These are phyloP conservation scores for Brachionus sp. DNA, from an alignment of 1,140 invertebrate species.

Conservation along the genomic window DNA sequence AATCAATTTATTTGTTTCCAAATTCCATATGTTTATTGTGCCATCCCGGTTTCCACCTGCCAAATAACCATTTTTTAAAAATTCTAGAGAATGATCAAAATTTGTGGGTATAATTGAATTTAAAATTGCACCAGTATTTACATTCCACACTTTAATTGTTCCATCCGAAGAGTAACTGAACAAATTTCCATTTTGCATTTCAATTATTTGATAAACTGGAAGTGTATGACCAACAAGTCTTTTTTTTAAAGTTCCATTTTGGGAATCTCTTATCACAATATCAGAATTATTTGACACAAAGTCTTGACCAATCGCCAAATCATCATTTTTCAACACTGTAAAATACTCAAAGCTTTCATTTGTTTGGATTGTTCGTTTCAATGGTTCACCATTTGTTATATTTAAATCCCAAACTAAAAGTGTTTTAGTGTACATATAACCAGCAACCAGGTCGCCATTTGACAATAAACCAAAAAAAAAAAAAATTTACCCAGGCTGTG, in stretches of 20 bases:
- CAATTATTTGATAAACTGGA: not conserved
- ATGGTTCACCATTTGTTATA: too few species aligned
- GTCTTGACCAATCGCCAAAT: not conserved
- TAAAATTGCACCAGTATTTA: not conserved
- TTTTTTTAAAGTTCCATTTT: not conserved
- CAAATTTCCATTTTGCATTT: too few species aligned
- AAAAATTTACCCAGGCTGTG: not conserved
- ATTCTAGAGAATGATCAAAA: not conserved
- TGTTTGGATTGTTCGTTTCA: not conserved
- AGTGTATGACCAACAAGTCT: not conserved
- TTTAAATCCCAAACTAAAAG: not conserved
- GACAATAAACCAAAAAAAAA: too few species aligned
- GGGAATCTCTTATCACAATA: not conserved
- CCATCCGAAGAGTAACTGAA: not conserved
- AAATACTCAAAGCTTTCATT: not conserved
- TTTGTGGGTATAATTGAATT: not conserved
- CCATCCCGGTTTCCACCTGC: not conserved
- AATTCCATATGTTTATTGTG: not conserved
- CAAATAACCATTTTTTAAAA: slow-evolving; percentile 17
- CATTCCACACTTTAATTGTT: not conserved
- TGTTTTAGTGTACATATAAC: not conserved
- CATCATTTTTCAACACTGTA: not conserved
- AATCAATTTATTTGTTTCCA: not conserved
- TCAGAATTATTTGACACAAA: not conserved
- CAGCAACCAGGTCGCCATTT: too few species aligned